Evolutionary conservation across 2,797 vertebrate genomes (phyloP), one percentile per base, ranked within the genome.

Genomic region (Spatula clypeata): DNA sequence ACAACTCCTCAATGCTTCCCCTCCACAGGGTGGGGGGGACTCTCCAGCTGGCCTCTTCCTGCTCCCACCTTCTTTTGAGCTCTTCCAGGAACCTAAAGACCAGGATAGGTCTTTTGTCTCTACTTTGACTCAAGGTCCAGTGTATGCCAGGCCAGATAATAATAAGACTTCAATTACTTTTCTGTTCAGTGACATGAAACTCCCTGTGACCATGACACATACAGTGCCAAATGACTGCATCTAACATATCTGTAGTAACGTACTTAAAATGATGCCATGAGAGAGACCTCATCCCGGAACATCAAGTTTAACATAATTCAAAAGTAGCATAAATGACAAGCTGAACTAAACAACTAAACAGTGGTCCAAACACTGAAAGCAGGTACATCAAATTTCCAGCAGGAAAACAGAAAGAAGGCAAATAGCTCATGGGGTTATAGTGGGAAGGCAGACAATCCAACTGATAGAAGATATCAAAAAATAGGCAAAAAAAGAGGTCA

Each of bases 11-110:
- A 45, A 1, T 3, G 9, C 20, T 75, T 45, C 11, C 12, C 9
- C 45, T 24, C 23, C 13, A 1, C 0, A 8, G 29, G 14, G 7
- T 4, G 42, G 42, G 42, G 42, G 1, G 61, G 1, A 4, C 6
- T 42, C 20, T 27, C 18, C 40, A 70, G 4, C 5, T 15, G 15
- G 44, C 14, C 53, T 21, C 20, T 27, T 15, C 1, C 36, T 67
- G 9, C 20, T 76, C 34, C 29, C 40, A 24, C 8, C 16, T 72
- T 4, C 53, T 58, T 45, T 32, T 6, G 9, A 85, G 38, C 57
- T 62, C 18, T 32, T 73, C 36, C 6, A n/a, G 42, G 23, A 84
- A 26, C 31, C 23, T 14, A 0, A 69, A 84, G 45, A 27, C 6
- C 32, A 76, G 61, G 24, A 51, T 6, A 13, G 1, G 15, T 2